phyloP scores from a whole-genome alignment of 2,797 vertebrate genomes.

The Sternotherus odoratus region DNA sequence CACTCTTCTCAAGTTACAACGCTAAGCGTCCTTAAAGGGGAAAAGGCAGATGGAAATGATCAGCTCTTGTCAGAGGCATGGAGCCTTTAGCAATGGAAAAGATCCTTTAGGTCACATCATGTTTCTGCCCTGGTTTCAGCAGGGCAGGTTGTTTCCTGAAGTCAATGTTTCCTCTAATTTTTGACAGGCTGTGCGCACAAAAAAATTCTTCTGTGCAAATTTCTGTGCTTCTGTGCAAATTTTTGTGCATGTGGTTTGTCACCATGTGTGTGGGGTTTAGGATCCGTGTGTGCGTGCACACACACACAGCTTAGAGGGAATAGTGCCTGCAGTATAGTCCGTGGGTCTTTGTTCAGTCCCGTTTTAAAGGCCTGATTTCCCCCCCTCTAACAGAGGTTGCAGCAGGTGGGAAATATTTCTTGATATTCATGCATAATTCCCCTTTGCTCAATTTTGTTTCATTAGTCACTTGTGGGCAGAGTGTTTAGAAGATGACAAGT shows the following conservation, averaged over 20 bases:
- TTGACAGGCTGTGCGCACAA: too few species aligned
- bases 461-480: neutral
- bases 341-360: neutral
- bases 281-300: too few species aligned
- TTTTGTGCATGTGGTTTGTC: too few species aligned
- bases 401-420: neutral
- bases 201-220: too few species aligned
- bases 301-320: too few species aligned
- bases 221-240: too few species aligned
- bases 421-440: neutral
- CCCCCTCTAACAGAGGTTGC: neutral
- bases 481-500: neutral
- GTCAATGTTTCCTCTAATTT: too few species aligned
- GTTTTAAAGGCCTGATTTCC: neutral
- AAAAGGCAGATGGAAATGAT: constrained; percentile 34
- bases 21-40: constrained; percentile 51
- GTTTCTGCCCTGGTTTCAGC: neutral
- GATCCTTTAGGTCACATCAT: neutral
- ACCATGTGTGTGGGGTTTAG: too few species aligned
- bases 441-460: neutral
- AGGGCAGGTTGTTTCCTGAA: neutral
- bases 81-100: neutral
- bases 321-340: neutral
- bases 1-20: constrained; percentile 73
- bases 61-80: neutral